Conservation (phyloP, 37 sponge, comb jelly and placozoan species). For the Aphrocallistes beatrix region DNA sequence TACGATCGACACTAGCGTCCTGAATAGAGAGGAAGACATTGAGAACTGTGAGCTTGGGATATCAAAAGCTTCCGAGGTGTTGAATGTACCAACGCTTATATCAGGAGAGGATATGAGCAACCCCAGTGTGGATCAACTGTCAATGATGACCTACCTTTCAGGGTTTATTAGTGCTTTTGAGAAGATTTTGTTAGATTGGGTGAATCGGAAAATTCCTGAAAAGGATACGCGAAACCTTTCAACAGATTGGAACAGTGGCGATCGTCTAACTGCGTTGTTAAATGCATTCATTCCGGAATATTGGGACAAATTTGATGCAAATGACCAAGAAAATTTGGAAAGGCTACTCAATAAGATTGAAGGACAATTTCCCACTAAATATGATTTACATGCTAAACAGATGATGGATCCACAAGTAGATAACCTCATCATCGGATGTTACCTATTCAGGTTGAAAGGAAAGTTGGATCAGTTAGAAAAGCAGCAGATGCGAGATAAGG, state of each 20-base stretch:
- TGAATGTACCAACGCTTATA: slow-evolving; percentile 31
- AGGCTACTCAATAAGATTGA: background rate
- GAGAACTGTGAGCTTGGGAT: slow-evolving; percentile 16
- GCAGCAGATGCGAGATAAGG: background rate
- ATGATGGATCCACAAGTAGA: slow-evolving; percentile 69
- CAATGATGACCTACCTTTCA: slow-evolving; percentile 21
- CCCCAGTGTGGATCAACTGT: slow-evolving; percentile 25
- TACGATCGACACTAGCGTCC: background rate
- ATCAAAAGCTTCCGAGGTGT: slow-evolving; percentile 20
- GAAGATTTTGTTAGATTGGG: slow-evolving; percentile 76
- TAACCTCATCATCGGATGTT: slow-evolving; percentile 76
- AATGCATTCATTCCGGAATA: background rate
- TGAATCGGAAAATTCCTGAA: slow-evolving; percentile 57
- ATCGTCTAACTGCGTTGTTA: slow-evolving; percentile 11
- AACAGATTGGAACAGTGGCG: slow-evolving; percentile 75
- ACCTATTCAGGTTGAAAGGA: slow-evolving; percentile 65
- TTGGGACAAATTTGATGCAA: background rate
- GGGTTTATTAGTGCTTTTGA: slow-evolving; percentile 7
- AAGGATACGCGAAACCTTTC: slow-evolving; percentile 51
- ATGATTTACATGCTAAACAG: slow-evolving; percentile 43
- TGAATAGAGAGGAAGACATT: background rate
- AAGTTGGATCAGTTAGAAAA: slow-evolving; percentile 38
- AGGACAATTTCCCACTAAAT: background rate
- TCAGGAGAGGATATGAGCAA: slow-evolving; percentile 17
- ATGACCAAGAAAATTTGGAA: background rate